Percentiles rank a stretch among this genome's conserved stretches.
These are phyloP conservation scores for Drosophila persimilis DNA, from an alignment of 1,140 invertebrate genomes.

Conservation along the genomic window DNA sequence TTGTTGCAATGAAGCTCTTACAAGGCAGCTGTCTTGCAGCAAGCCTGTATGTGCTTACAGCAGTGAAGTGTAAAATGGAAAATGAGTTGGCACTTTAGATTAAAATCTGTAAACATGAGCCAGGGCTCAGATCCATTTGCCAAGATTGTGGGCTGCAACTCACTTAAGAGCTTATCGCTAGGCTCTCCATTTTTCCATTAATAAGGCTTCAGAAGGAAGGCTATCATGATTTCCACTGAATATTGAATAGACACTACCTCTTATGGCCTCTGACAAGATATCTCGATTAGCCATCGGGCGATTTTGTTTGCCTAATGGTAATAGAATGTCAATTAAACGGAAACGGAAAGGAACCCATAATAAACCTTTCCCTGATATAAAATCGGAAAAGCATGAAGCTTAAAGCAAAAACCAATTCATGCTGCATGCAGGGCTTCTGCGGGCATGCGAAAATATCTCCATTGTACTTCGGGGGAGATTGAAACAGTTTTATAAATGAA, in stretches of 20 bases:
- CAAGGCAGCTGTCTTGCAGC: no score
- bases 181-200: neutral
- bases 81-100: slow-evolving; percentile 47
- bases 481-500: slow-evolving; percentile 76
- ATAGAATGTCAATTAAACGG: neutral
- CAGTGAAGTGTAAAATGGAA: slow-evolving; percentile 69
- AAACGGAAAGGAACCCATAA: no score
- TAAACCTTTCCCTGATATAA: no score
- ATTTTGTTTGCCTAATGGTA: slow-evolving; percentile 15
- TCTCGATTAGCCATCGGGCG: neutral
- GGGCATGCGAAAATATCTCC: slow-evolving; percentile 56
- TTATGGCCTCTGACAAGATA: no score
- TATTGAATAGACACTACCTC: no score
- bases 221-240: slow-evolving; percentile 2
- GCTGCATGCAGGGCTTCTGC: slow-evolving; percentile 10
- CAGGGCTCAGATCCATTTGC: neutral
- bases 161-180: no score
- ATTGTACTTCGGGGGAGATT: slow-evolving; percentile 45
- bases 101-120: neutral
- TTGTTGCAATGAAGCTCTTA: no score
- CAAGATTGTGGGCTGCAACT: no score
- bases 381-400: slow-evolving; percentile 21
- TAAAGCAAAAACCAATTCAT: neutral
- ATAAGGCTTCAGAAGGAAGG: neutral
- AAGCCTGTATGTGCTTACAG: neutral